phyloP scores from a whole-genome alignment of 2,797 vertebrate genomes.

The Acanthiza pusilla region DNA sequence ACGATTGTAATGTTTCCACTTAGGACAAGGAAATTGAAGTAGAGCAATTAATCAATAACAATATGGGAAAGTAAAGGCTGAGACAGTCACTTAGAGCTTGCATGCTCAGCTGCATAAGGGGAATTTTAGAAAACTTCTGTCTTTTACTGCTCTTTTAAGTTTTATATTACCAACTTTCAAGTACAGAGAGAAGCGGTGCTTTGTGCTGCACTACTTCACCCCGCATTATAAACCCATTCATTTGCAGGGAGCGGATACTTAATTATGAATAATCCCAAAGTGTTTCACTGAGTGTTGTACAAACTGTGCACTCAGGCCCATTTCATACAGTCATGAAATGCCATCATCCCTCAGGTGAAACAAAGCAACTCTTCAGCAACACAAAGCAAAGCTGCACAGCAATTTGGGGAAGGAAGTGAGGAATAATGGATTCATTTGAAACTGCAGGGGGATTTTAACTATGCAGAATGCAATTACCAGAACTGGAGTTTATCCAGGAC shows the following conservation, averaged over 20 bases:
- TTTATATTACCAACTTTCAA: constrained; percentile 3
- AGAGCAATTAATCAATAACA: constrained; percentile 53
- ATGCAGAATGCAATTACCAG: constrained; percentile 61
- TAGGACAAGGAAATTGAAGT: constrained; percentile 48
- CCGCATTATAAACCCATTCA: not conserved
- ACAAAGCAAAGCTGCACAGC: constrained; percentile 44
- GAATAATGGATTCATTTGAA: constrained; percentile 59
- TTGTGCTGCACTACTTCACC: constrained; percentile 10
- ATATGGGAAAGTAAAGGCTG: constrained; percentile 28
- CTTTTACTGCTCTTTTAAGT: constrained; percentile 25
- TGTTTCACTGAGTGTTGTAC: not conserved
- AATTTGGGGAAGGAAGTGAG: constrained; percentile 53
- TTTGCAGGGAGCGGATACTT: constrained; percentile 12
- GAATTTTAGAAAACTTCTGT: constrained; percentile 23
- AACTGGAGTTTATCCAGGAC: constrained; percentile 61
- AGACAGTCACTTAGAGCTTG: not conserved
- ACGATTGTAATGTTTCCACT: constrained; percentile 26
- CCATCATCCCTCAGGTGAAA: constrained; percentile 64
- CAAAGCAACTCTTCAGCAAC: constrained; percentile 50
- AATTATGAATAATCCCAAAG: constrained; percentile 21
- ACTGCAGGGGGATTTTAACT: constrained; percentile 59
- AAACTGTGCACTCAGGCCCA: not conserved
- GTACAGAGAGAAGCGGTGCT: not conserved
- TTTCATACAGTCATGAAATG: constrained; percentile 37
- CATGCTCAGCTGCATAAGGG: constrained; percentile 13